These are phyloP conservation scores for Engystomops pustulosus DNA, from an alignment of 2,113 vertebrate genomes.

Conservation along the genomic window DNA sequence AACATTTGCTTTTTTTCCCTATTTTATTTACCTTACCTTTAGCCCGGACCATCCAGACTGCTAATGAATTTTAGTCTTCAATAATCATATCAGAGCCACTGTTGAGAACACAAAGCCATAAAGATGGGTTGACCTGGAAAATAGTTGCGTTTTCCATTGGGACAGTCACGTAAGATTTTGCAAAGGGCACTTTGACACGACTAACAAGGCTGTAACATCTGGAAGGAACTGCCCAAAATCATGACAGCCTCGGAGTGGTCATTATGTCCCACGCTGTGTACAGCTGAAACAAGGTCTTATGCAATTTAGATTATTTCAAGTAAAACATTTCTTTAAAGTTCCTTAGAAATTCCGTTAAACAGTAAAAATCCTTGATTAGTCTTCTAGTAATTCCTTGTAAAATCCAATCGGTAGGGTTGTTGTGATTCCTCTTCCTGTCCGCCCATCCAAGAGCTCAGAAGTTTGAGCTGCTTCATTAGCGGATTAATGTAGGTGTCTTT, in stretches of 20 bases:
- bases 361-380: conserved; percentile 19
- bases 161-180: conserved; percentile 25
- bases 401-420: conserved; percentile 12
- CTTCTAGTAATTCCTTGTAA: conserved; percentile 38
- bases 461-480: conserved; percentile 46
- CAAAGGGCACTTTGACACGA: conserved; percentile 35
- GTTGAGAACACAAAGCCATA: conserved; percentile 45
- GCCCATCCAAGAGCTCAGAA: conserved; percentile 37
- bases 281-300: not conserved
- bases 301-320: conserved; percentile 5
- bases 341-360: not conserved
- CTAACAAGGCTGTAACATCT: conserved; percentile 39
- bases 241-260: conserved; percentile 3
- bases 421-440: not conserved
- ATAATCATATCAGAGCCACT: conserved; percentile 48
- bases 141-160: conserved; percentile 52
- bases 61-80: conserved; percentile 25
- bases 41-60: conserved; percentile 55
- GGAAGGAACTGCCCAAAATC: not conserved
- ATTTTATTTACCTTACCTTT: conserved; percentile 49
- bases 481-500: conserved; percentile 36
- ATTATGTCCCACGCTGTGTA: not conserved
- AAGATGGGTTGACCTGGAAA: conserved; percentile 26
- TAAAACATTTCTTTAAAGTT: not conserved
- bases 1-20: not conserved